Evolutionary conservation across 2,888 invertebrate genomes (phyloP).

Genomic region (Lingula anatina): DNA sequence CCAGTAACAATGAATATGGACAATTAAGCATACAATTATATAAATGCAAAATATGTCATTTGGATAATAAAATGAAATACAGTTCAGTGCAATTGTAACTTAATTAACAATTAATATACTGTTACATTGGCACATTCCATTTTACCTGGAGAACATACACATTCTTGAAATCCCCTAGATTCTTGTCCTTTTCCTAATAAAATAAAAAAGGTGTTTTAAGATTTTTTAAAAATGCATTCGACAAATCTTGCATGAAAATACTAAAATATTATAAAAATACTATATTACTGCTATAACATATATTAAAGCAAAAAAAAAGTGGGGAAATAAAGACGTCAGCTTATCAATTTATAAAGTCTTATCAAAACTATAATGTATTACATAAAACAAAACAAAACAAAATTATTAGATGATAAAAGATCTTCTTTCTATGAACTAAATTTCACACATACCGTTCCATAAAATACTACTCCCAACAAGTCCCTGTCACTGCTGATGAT

Average conservation of each 20-base stretch:
- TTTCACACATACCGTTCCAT: slow-evolving; percentile 53
- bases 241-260: not conserved
- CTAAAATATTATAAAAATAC: not conserved
- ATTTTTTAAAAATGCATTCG: not conserved
- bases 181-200: slow-evolving; percentile 46
- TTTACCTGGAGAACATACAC: slow-evolving; percentile 49
- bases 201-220: slow-evolving; percentile 2
- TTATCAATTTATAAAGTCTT: too few relatives aligned
- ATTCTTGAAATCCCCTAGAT: slow-evolving; percentile 49
- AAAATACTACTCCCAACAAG: slow-evolving; percentile 53
- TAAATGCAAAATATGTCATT: slow-evolving; percentile 1
- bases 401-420: too few relatives aligned
- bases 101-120: not conserved
- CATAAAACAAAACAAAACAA: too few relatives aligned
- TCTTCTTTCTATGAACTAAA: too few relatives aligned
- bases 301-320: too few relatives aligned
- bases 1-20: too few relatives aligned
- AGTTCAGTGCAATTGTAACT: not conserved
- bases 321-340: too few relatives aligned
- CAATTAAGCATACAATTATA: too few relatives aligned
- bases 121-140: not conserved
- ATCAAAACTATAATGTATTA: too few relatives aligned
- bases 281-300: too few relatives aligned
- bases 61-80: not conserved
- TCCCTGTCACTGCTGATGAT: slow-evolving; percentile 54